These are phyloP conservation scores for Pharmacophagus antenor DNA, from an alignment of 2,888 invertebrate species.

Conservation along the genomic window DNA sequence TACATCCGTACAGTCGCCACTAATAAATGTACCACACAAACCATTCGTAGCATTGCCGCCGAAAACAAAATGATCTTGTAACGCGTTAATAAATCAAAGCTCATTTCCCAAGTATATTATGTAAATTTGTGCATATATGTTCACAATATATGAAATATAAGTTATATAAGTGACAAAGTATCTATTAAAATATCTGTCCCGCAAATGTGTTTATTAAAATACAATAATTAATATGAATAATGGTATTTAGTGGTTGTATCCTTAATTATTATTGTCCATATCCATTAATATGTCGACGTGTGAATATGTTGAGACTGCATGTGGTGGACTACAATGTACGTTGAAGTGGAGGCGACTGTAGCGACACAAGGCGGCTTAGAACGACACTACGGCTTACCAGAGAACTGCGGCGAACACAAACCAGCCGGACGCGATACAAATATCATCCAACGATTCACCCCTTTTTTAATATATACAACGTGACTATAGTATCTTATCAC, in stretches of 20 bases:
- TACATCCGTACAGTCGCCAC: slow-evolving; percentile 2
- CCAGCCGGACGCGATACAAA: neutral
- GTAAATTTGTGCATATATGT: neutral
- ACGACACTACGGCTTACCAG: slow-evolving; percentile 7
- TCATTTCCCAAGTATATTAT: neutral
- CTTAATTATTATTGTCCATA: slow-evolving; percentile 3
- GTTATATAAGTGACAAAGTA: neutral
- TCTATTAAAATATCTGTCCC: neutral
- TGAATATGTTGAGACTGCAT: neutral
- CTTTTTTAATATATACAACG: neutral
- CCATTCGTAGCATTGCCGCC: neutral
- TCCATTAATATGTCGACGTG: neutral
- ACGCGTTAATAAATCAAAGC: neutral
- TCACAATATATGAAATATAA: neutral
- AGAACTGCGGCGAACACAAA: slow-evolving; percentile 9
- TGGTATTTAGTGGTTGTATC: neutral
- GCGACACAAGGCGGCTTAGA: neutral
- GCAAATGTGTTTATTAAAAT: neutral
- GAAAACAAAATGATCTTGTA: neutral
- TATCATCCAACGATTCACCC: neutral
- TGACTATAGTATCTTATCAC: neutral
- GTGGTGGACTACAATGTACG: neutral
- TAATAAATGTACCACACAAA: neutral
- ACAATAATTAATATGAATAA: neutral
- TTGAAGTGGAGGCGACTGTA: neutral